Evolutionary conservation across 1,140 invertebrate genomes (phyloP), one percentile per base, ranked within the genome.

Genomic region (Hormaphis cornu): DNA sequence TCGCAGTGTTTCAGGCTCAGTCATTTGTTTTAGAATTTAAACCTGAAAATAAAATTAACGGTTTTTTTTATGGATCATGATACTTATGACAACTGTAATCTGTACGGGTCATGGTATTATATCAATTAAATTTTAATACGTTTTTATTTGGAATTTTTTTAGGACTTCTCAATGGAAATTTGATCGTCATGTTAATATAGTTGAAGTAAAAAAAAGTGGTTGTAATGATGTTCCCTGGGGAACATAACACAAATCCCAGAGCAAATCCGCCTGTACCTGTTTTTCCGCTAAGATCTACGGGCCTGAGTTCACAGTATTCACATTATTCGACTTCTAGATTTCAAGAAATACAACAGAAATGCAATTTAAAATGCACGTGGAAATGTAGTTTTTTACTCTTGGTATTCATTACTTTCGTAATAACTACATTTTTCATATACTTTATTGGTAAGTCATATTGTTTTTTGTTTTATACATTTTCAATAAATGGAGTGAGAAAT

Each of bases 291-390:
- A 66, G 59, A 44, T 66, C 59, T 33, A 30, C 59, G 26, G 59
- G 8, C 12, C 44, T 46, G 1, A 48, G 42, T n/a, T 66, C 59
- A 7, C 59, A 66, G 33, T 66, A 66, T 28, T 66, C 59, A 6
- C 59, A 42, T 4, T 66, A 66, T 14, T 48, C 59, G 7, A 66
- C 59, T 12, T 20, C 59, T 6, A 66, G 59, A 33, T 33, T 66
- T 16, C 59, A 66, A 30, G 59, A 66, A 14, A 66, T 66, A 30
- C 59, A 48, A 20, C 59, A 66, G 28, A 66, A 66, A 30, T 66
- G 59, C 42, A 33, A 66, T 48, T 66, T 66, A 14, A 66, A 66
- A 48, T 66, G 59, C 12, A 46, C 59, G 6, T 66, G 59, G 59
- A 66, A 66, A 33, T 48, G 40, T 20, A 66, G 59, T 33, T 66